These are phyloP conservation scores for Pantherophis vulpinus DNA, from an alignment of 2,797 vertebrate species.

Conservation along the genomic window DNA sequence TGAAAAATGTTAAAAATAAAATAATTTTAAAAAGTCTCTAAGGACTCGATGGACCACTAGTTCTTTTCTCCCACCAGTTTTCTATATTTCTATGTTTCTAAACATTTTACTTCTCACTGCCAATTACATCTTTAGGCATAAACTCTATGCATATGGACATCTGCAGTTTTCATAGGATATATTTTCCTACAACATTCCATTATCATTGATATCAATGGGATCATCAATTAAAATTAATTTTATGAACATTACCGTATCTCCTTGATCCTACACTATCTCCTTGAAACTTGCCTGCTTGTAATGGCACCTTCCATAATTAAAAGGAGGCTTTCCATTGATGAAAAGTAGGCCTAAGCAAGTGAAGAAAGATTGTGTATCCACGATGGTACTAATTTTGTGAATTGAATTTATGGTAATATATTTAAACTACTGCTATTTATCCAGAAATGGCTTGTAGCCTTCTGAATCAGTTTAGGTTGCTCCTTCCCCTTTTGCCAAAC, in stretches of 20 bases:
- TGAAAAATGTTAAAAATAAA: neutral
- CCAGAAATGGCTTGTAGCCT: constrained; percentile 22
- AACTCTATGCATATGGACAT: neutral
- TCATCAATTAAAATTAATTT: neutral
- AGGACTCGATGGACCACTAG: neutral
- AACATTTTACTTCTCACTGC: neutral
- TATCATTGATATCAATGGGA: neutral
- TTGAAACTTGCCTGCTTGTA: neutral
- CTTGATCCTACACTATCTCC: neutral
- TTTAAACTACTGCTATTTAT: neutral
- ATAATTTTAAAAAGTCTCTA: neutral
- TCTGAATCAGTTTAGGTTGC: neutral
- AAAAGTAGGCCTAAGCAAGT: neutral
- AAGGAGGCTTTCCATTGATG: neutral
- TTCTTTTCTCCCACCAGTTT: neutral
- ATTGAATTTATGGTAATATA: neutral
- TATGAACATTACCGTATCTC: neutral
- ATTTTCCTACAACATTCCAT: neutral
- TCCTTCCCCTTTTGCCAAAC: constrained; percentile 18
- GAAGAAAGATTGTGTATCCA: neutral
- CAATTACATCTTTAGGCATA: neutral
- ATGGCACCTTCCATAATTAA: neutral
- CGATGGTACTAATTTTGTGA: neutral
- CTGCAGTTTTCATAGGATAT: neutral
- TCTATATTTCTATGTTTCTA: neutral